These are phyloP conservation scores for Lagria hirta DNA, from an alignment of 2,888 invertebrate genomes.

Conservation along the genomic window DNA sequence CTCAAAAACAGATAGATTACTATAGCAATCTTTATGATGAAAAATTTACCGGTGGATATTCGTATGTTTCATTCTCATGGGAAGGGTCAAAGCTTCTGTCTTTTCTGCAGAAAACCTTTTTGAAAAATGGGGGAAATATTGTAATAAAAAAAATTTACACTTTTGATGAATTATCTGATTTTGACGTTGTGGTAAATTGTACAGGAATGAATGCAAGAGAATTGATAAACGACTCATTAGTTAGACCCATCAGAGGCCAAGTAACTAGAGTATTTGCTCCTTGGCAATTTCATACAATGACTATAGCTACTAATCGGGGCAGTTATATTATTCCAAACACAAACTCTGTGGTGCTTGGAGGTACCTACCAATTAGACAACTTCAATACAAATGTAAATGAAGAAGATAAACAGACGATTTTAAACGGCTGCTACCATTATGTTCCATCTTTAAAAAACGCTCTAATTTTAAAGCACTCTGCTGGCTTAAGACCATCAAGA, in stretches of 20 bases:
- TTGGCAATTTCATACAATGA: slow-evolving; percentile 63
- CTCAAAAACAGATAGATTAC: slow-evolving; percentile 45
- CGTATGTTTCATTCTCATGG: slow-evolving; percentile 68
- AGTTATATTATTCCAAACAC: slow-evolving; percentile 77
- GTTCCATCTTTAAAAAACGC: slow-evolving; percentile 64
- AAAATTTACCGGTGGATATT: slow-evolving; percentile 59
- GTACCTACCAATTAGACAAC: slow-evolving; percentile 70
- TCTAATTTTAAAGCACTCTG: slow-evolving; percentile 62
- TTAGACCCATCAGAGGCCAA: slow-evolving; percentile 75
- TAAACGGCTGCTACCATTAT: slow-evolving; percentile 62
- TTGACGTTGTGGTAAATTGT: slow-evolving; percentile 78
- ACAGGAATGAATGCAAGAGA: slow-evolving; percentile 68
- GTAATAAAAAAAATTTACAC: slow-evolving; percentile 56
- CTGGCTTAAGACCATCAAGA: slow-evolving; percentile 74
- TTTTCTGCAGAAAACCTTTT: slow-evolving; percentile 65
- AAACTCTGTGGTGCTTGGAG: slow-evolving; percentile 70
- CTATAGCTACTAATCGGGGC: slow-evolving; percentile 58
- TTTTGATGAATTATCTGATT: slow-evolving; percentile 53
- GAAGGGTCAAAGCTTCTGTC: slow-evolving; percentile 68
- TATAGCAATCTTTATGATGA: slow-evolving; percentile 47
- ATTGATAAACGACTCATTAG: slow-evolving; percentile 62
- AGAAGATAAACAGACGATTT: slow-evolving; percentile 63
- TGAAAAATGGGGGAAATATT: slow-evolving; percentile 61
- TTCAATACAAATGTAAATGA: slow-evolving; percentile 59
- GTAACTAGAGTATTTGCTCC: slow-evolving; percentile 65